A percentile compares a stretch with the other conserved stretches of the same genome.
Evolutionary conservation across 2,888 invertebrate genomes (phyloP).

Genomic region (Tryphoninae sp.): DNA sequence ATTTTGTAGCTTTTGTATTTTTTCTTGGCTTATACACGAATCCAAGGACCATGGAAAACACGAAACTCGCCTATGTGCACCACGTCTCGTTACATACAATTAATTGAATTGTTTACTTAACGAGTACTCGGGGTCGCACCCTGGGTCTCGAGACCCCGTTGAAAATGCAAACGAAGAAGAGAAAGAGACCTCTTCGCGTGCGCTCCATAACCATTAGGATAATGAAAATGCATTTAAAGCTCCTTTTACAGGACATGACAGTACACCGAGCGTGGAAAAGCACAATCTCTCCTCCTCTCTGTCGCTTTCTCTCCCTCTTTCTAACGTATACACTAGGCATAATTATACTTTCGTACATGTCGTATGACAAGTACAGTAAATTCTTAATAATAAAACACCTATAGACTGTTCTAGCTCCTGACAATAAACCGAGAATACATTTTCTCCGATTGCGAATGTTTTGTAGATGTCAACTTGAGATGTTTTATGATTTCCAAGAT

Average conservation of each 20-base stretch:
- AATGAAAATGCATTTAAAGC: conserved; percentile 66
- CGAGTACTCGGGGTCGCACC: conserved; percentile 57
- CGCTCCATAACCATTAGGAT: conserved; percentile 65
- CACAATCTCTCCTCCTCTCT: conserved; percentile 32
- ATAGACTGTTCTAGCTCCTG: conserved; percentile 11
- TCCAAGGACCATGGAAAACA: background rate
- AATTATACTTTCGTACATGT: conserved; percentile 34
- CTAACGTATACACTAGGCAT: conserved; percentile 41
- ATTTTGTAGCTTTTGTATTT: background rate
- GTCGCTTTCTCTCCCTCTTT: conserved; percentile 26
- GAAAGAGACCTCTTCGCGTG: conserved; percentile 49
- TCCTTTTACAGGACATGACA: conserved; percentile 28
- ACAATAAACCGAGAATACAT: too few species aligned
- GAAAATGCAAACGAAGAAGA: conserved; percentile 60
- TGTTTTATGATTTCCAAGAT: too few species aligned
- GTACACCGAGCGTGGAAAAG: conserved; percentile 9
- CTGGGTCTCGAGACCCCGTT: conserved; percentile 28
- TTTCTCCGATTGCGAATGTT: too few species aligned
- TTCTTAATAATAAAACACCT: background rate
- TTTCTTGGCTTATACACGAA: background rate
- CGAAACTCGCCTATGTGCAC: conserved; percentile 21
- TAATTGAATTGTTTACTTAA: conserved; percentile 74
- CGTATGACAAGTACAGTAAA: background rate
- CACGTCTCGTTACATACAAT: conserved; percentile 66
- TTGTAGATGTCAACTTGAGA: too few species aligned